A percentile compares a stretch with the other conserved stretches of the same genome.
phyloP scores from a whole-genome alignment of 2,888 invertebrate genomes.

The Drosophila neotestacea region DNA sequence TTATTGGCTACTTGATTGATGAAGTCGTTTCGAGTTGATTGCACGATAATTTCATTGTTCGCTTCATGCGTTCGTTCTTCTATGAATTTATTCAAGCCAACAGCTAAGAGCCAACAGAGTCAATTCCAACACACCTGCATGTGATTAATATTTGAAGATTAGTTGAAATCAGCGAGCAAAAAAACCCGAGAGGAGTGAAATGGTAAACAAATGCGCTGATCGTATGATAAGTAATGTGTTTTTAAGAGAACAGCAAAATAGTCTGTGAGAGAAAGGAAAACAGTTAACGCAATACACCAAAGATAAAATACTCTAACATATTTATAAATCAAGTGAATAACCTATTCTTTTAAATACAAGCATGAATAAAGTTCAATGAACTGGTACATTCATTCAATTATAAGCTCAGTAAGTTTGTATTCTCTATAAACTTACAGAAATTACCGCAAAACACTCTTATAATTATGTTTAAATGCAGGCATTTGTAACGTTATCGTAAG shows the following conservation, averaged over 20 bases:
- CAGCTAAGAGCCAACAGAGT: background rate
- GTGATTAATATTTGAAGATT: conserved; percentile 65
- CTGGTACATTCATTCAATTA: background rate
- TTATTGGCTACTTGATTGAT: conserved; percentile 77
- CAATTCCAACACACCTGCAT: conserved; percentile 45
- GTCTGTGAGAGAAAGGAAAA: background rate
- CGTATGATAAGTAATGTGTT: conserved; percentile 9
- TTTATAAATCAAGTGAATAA: background rate
- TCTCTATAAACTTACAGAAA: background rate
- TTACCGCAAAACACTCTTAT: background rate
- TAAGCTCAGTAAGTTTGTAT: background rate
- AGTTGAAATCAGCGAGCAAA: conserved; percentile 48
- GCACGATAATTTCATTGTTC: conserved; percentile 70
- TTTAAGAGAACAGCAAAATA: background rate
- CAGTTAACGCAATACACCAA: no score
- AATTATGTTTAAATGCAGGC: background rate
- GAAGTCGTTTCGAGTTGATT: conserved; percentile 69
- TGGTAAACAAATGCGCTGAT: conserved; percentile 45
- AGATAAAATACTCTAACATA: background rate
- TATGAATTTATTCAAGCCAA: background rate
- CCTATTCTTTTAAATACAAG: background rate
- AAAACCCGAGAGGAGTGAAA: conserved; percentile 7
- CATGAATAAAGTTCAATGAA: conserved; percentile 14
- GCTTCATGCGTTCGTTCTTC: conserved; percentile 25
- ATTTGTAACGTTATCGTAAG: no score